Percentiles rank a stretch among this genome's conserved stretches.
Evolutionary conservation across 2,113 vertebrate species (phyloP).

Genomic region (Xiphias gladius): DNA sequence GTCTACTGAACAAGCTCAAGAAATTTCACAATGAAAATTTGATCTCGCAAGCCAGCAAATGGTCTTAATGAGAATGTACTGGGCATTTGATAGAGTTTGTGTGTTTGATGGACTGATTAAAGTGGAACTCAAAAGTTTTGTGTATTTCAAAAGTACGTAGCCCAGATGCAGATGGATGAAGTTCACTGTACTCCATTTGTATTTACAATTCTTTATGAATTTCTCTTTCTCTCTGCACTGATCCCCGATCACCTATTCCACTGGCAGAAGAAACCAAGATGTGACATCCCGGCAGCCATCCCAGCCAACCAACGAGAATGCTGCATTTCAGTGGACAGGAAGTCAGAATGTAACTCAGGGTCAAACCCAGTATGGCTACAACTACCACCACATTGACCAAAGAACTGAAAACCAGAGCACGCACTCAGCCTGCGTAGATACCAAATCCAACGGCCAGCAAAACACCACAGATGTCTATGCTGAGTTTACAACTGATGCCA

Average conservation of each 20-base stretch:
- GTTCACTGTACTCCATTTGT: not conserved
- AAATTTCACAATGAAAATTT: not conserved
- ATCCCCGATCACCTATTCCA: not conserved
- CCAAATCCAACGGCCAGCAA: conserved; percentile 41
- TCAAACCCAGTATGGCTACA: conserved; percentile 75
- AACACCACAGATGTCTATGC: conserved; percentile 62
- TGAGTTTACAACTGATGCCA: conserved; percentile 68
- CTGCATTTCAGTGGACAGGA: conserved; percentile 61
- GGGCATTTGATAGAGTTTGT: too few relatives aligned
- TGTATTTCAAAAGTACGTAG: too few relatives aligned
- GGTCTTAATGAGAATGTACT: too few relatives aligned
- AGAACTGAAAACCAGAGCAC: conserved; percentile 72
- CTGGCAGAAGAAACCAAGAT: conserved; percentile 55
- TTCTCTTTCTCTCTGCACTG: conserved; percentile 15
- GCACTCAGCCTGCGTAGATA: conserved; percentile 12
- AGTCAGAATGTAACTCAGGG: conserved; percentile 51
- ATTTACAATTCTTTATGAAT: conserved; percentile 26
- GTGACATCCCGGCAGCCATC: conserved; percentile 22
- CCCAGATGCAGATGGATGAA: not conserved
- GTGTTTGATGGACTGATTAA: not conserved
- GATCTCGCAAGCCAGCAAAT: not conserved
- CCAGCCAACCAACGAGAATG: conserved; percentile 37
- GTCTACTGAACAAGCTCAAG: not conserved
- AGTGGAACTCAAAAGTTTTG: too few relatives aligned
- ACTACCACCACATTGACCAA: conserved; percentile 80